These are phyloP conservation scores for Perca fluviatilis DNA, from an alignment of 2,113 vertebrate species.

Conservation along the genomic window DNA sequence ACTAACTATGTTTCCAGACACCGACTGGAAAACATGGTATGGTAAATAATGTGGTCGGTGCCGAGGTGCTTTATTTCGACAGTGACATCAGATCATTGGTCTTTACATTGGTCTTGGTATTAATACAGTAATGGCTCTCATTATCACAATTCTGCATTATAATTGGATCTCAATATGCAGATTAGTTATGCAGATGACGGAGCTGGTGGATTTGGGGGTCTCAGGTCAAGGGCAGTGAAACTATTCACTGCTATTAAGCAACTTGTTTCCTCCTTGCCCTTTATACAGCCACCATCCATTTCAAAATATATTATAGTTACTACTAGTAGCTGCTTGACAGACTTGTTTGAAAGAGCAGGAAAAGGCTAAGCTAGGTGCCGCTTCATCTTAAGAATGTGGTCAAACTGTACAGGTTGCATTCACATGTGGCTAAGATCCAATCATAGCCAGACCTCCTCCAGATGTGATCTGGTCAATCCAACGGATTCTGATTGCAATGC, in stretches of 20 bases:
- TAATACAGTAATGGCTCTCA: not conserved
- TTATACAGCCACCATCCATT: not conserved
- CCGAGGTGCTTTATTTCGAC: conserved; percentile 12
- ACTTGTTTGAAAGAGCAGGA: not conserved
- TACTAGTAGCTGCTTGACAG: not conserved
- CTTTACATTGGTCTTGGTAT: conserved; percentile 6
- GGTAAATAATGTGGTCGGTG: not conserved
- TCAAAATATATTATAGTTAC: not conserved
- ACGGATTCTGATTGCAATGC: not conserved
- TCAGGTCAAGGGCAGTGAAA: conserved; percentile 36
- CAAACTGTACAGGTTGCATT: not conserved
- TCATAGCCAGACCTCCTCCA: not conserved
- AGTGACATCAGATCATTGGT: conserved; percentile 32
- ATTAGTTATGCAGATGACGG: not conserved
- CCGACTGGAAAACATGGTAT: not conserved
- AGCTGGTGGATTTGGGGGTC: conserved; percentile 7
- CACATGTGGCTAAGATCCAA: not conserved
- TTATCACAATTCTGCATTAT: conserved; percentile 27
- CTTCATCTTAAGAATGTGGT: not conserved
- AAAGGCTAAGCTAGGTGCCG: not conserved
- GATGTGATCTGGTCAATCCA: not conserved
- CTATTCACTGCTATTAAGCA: not conserved
- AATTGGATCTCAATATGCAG: conserved; percentile 31
- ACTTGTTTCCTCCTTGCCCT: not conserved
- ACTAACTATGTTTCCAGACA: not conserved